These are phyloP conservation scores for Zaprionus capensis DNA, from an alignment of 1,140 invertebrate genomes.

Conservation along the genomic window DNA sequence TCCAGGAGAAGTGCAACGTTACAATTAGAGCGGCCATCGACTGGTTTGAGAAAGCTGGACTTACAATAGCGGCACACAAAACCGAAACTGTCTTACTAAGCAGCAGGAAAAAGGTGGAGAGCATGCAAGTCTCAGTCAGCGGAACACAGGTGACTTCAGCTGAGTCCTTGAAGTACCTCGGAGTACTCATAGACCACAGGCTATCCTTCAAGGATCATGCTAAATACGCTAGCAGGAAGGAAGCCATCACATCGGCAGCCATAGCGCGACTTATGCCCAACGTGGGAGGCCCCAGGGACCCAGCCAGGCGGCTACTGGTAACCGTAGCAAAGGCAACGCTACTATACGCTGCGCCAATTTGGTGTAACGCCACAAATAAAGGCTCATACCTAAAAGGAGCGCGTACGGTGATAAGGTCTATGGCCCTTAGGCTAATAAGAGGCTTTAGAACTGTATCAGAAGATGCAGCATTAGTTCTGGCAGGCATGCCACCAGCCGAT, in stretches of 20 bases:
- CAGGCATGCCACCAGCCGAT: too few species aligned
- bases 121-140: background rate
- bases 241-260: background rate
- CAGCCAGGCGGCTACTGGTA: background rate
- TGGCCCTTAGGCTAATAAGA: too few species aligned
- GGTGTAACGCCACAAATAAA: background rate
- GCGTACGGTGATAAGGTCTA: too few species aligned
- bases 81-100: background rate
- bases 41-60: too few species aligned
- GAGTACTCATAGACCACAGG: background rate
- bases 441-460: too few species aligned
- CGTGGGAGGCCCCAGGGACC: too few species aligned
- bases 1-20: too few species aligned
- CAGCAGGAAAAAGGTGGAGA: background rate
- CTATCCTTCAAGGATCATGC: background rate
- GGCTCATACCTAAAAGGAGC: background rate
- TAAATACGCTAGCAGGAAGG: background rate
- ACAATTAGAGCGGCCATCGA: too few species aligned
- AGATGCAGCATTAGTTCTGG: too few species aligned
- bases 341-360: slow-evolving; percentile 2
- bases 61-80: too few species aligned
- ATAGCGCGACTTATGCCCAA: background rate
- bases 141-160: background rate
- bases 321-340: background rate
- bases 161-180: background rate